Evolutionary conservation across 2,113 vertebrate species (phyloP), one percentile per base, ranked within the genome.

Genomic region (Elephas maximus): DNA sequence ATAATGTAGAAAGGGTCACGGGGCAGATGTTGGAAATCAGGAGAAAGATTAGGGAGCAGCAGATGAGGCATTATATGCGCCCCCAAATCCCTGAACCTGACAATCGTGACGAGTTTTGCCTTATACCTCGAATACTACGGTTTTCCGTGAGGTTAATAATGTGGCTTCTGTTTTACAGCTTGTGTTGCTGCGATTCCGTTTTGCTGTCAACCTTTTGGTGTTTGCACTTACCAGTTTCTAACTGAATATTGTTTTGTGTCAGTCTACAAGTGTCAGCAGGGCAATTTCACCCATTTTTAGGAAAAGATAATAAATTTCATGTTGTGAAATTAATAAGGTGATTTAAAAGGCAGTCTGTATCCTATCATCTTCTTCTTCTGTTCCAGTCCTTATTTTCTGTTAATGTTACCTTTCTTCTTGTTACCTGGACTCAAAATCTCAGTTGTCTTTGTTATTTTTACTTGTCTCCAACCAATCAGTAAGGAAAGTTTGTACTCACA

Each of bases 21-120:
- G 91, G 83, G 37, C 88, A 97, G 77, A 89, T 84, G 45, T 62
- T 92, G 23, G 91, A 98, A 88, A 44, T 92, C 44, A 97, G 63
- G 93, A 97, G 44, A 74, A 97, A 94, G 81, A 67, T 65, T 78
- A 97, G 51, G 60, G 93, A 97, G 33, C 96, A 90, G 44, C 96
- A 96, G 76, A 48, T 88, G 77, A 97, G 45, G 33, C 60, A 96
- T 88, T 81, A 92, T 14, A 71, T 44, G 77, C 51, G 37, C 33
- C 92, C 96, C 84, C 96, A 92, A 88, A 98, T 91, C 69, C 97
- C 96, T 12, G 97, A 98, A 82, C 97, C 97, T 92, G 96, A 96
- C 57, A 96, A 93, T 92, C 97, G 96, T 88, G 96, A 96, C 57
- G 96, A 97, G 17, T 97, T 98, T 94, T 97, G 96, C 60, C 97